Conservation (phyloP, 2,113 vertebrate species). For the Saimiri boliviensis region DNA sequence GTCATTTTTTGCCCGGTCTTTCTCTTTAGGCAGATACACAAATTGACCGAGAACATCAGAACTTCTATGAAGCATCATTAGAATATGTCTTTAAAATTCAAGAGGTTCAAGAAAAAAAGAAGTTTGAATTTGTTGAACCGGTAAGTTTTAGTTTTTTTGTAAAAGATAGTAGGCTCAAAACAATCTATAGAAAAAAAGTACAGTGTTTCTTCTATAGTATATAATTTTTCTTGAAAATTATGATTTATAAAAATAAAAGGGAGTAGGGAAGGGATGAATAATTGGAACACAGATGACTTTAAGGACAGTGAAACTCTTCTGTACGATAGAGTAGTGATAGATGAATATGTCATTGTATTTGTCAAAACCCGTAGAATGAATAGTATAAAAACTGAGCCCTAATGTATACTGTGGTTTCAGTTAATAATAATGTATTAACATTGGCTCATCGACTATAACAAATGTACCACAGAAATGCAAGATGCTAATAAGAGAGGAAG, state of each 20-base stretch:
- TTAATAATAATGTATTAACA: neutral
- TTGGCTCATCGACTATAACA: neutral
- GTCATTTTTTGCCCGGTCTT: slow-evolving; percentile 47
- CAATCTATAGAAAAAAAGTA: neutral
- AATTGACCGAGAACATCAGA: slow-evolving; percentile 95
- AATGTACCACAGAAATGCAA: neutral
- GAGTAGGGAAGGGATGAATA: neutral
- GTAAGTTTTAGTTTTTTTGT: slow-evolving; percentile 81
- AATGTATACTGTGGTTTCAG: neutral
- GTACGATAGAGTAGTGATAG: neutral
- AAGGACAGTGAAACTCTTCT: neutral
- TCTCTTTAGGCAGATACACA: slow-evolving; percentile 92
- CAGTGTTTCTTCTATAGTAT: neutral
- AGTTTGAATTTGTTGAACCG: slow-evolving; percentile 99
- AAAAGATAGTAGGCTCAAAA: neutral
- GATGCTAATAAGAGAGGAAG: neutral
- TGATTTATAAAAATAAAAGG: neutral
- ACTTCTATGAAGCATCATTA: slow-evolving; percentile 97
- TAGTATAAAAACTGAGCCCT: neutral
- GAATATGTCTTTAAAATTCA: slow-evolving; percentile 99
- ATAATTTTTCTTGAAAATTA: neutral
- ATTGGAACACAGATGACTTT: neutral
- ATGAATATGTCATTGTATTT: neutral
- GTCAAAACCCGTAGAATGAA: neutral
- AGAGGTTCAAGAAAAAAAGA: slow-evolving; percentile 99